Evolutionary conservation across 2,113 vertebrate genomes (phyloP), one percentile per base, ranked within the genome.

Genomic region (Platanista minor): DNA sequence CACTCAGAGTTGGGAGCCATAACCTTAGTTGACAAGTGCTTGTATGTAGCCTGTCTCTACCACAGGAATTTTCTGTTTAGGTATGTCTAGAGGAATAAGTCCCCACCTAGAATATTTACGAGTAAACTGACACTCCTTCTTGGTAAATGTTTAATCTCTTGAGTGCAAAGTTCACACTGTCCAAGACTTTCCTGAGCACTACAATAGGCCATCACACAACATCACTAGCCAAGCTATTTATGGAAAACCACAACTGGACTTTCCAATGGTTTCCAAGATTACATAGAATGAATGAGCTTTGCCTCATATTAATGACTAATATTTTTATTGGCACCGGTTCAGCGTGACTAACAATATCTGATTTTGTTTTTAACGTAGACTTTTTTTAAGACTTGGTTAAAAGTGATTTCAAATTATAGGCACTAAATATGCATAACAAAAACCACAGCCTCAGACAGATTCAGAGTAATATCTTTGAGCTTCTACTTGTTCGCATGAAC

Each of bases 71-170:
- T 91, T 95, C 46, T 93, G n/a, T 93, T 97, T 94, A 88, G 82
- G 93, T 86, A 89, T 96, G 88, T 91, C 93, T 89, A 67, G 77
- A 78, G 64, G 10, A 96, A 92, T 43, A 83, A 57, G 33, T 94
- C 86, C n/a, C 89, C 72, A 92, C 82, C 71, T 93, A 93, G 85
- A 96, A 82, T 89, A 94, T 93, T 97, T 95, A 97, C 94, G 82
- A 92, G 94, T 75, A 97, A 90, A 97, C 20, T 46, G 82, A 90
- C 93, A 94, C 88, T 90, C 83, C 90, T 93, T 90, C 39, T 95
- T 64, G 69, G 81, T 97, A 90, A 96, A 96, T 74, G 81, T 95
- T 96, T 96, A 96, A 94, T 88, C 54, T 94, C 77, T 61, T 71
- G 14, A 96, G 89, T 52, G 74, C 91, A 97, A 95, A 84, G 89